A percentile compares a stretch with the other conserved stretches of the same genome.
phyloP scores from a whole-genome alignment of 2,888 invertebrate species.

The Rugalucina vietnamica region DNA sequence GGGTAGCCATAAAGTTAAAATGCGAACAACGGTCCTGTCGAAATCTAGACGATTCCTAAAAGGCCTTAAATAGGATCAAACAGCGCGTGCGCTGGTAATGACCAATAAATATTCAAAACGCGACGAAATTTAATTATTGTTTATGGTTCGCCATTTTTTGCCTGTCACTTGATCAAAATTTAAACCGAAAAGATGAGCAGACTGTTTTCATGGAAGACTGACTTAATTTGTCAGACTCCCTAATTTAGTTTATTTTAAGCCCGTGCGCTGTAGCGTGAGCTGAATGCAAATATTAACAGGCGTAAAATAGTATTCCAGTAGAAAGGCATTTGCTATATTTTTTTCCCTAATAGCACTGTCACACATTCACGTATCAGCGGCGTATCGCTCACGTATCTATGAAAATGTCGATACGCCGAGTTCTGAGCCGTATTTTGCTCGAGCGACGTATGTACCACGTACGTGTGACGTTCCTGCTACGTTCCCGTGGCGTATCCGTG shows the following conservation, averaged over 20 bases:
- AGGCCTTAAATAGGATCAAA: not conserved
- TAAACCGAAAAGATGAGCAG: not conserved
- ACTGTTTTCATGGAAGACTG: not conserved
- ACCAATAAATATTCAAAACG: conserved; percentile 13
- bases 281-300: too few species aligned
- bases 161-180: not conserved
- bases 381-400: too few species aligned
- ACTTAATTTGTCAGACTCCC: not conserved
- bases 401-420: too few species aligned
- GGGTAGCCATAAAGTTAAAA: not conserved
- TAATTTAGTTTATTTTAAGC: not conserved
- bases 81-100: conserved; percentile 15
- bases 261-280: too few species aligned
- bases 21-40: not conserved
- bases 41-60: not conserved
- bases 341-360: too few species aligned
- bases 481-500: too few species aligned
- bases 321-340: too few species aligned
- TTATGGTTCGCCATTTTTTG: not conserved
- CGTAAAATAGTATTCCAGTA: too few species aligned
- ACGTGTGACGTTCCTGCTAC: too few species aligned
- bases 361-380: too few species aligned
- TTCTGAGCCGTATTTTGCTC: too few species aligned
- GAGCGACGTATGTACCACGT: too few species aligned
- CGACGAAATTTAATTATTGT: conserved; percentile 10